Evolutionary conservation across 2,888 invertebrate genomes (phyloP).

Genomic region (Willowsia nigromaculata): DNA sequence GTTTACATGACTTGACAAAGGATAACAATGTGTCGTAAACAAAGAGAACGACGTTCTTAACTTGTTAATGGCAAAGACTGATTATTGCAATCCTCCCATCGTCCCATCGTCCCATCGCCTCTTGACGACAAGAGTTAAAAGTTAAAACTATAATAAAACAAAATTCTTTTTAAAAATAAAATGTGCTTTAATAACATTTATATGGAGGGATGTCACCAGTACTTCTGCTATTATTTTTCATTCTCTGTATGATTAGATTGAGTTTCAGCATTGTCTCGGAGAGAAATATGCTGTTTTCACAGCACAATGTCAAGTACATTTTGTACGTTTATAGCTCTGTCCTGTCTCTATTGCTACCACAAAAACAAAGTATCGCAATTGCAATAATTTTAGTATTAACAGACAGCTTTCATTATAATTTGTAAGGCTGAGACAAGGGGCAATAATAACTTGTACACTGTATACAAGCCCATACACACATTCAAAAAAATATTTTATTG

Average conservation of each 20-base stretch:
- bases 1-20: neutral
- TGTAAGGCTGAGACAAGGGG: too few species aligned
- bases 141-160: conserved; percentile 13
- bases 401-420: too few species aligned
- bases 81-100: neutral
- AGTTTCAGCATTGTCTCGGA: neutral
- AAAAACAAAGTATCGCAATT: too few species aligned
- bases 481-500: too few species aligned
- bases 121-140: neutral
- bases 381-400: too few species aligned
- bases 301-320: neutral
- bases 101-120: neutral
- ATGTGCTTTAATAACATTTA: conserved; percentile 15
- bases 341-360: too few species aligned
- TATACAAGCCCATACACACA: too few species aligned
- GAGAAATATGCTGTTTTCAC: neutral
- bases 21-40: conserved; percentile 31
- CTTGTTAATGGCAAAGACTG: conserved; percentile 3
- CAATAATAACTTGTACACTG: too few species aligned
- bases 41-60: neutral
- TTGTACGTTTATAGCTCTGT: too few species aligned
- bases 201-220: conserved; percentile 13
- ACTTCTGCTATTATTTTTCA: neutral
- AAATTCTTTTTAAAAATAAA: neutral
- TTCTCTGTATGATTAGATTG: neutral